Base-by-base conservation (phyloP, 2,888 invertebrate species). In the Teinopalpus imperialis region DNA sequence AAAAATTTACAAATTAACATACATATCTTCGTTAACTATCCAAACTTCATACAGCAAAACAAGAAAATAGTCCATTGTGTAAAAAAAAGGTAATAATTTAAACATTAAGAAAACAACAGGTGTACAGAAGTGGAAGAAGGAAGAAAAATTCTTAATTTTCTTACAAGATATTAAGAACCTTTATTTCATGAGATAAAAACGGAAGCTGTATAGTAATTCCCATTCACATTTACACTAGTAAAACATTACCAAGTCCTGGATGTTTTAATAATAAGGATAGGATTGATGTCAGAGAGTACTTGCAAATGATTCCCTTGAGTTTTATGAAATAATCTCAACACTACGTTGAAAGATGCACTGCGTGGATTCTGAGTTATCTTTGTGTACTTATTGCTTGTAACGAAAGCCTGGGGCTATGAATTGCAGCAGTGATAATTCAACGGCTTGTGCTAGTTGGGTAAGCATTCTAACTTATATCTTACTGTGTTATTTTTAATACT, bases 251-350 rank as follows among this genome's bases (percentile, higher is more conserved):
- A 12, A 30, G 37, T 66, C 51, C 64, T 63, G 56, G 62, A 63
- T 61, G 73, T 79, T 75, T 81, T 80, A 79, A 81, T 81, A 81
- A 81, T 75, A 58, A 58, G 43, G 49, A 51, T 45, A 58, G 64
- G 74, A 81, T 81, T 74, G 79, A 82, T 80, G 71, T 68, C 62
- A 60, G 68, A 65, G 63, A 71, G 59, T 59, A 64, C 57, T 49
- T 57, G 63, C 71, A 76, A 80, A 79, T 76, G 80, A 73, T 54
- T 66, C 55, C 68, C 72, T 72, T 74, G 72, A 69, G 78, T 75
- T 74, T 78, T 70, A 69, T 66, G 66, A 65, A 70, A 63, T 74
- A 67, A 78, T 76, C 77, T 71, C 47, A 52, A 41, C 56, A 46
- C 46, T 42, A 49, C 42, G 50, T 61, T 64, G 66, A 70, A 59